Evolutionary conservation across 1,140 invertebrate species (phyloP), one percentile per base, ranked within the genome.

Genomic region (Drosophila sproati): DNA sequence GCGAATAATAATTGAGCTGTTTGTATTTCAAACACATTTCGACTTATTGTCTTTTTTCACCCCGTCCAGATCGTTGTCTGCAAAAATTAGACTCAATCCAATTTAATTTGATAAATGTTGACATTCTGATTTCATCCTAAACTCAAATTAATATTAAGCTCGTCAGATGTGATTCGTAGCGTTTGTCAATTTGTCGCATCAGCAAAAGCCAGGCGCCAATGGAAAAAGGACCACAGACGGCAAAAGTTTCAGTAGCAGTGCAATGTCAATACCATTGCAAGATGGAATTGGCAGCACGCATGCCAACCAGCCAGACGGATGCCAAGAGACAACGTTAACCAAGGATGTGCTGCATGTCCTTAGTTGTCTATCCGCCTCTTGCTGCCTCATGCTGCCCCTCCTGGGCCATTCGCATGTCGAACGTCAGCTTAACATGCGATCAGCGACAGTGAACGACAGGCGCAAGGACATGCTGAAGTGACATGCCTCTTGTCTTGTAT

Each of bases 401-500:
- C 28, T 52, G 45, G n/a, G 37, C 50, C 45, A 45, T 64, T 59
- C 64, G 47, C 67, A 55, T 67, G 62, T 54, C 59, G 67, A 56
- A 59, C 66, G 82, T 80, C 82, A 88, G 76, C 79, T 82, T 68
- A 68, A 82, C 83, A 85, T 77, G 82, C 77, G 81, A 85, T 80
- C 81, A 80, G 82, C 57, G 66, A 72, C 68, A 72, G 54, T 59
- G 73, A 76, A 72, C 73, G 81, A 80, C 81, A 85, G 67, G 34
- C 69, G 32, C 12, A 28, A 48, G 28, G 66, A 5, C 54, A 39
- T 63, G 51, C 45, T 55, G 57, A 54, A 31, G 57, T 54, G 48
- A 34, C 55, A 70, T 20, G 57, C 31, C 59, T 10, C 34, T 5
- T 20, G 20, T 20, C 20, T 20, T 2, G 20, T 20, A 20, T 20